Evolutionary conservation across 2,113 vertebrate species (phyloP), one percentile per base, ranked within the genome.

Genomic region (Rhabdomys dilectus): DNA sequence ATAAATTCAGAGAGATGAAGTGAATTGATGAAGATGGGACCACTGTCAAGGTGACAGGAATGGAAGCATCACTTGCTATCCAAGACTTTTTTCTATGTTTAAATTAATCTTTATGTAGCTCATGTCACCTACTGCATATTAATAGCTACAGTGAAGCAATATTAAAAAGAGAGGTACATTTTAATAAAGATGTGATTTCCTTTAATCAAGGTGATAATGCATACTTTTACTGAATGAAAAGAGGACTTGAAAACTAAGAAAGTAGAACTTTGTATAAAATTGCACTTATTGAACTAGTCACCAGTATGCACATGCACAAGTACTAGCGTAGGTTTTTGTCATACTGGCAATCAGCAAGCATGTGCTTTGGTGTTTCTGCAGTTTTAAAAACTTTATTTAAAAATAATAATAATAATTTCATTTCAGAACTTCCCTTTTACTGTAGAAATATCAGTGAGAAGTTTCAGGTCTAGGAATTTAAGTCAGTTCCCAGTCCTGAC

Each of bases 221-320:
- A 91, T 62, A 87, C 11, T 81, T 91, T 76, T 58, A 86, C 48
- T 76, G 4, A 91, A 88, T 45, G 7, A 92, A 58, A 48, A 66
- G 5, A 84, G 26, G 29, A 88, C 36, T 85, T 94, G 19, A 29
- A 76, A 70, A 60, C 2, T 16, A 91, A 51, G 48, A 91, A 91
- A 80, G 34, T 36, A 95, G 29, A 94, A n/a, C 4, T 48, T 42
- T 92, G 70, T 94, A 88, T 21, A 81, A 96, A 97, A 93, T 68
- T 66, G 42, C n/a, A 9, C 76, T 91, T 64, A 68, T 60, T 87
- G 84, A 72, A 39, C 87, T 77, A 89, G 88, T 89, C 77, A 81
- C 7, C 16, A 70, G 21, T 31, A 45, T 4, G 9, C 34, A 58
- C 68, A 17, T 31, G 9, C 39, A 75, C 0, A 66, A 53, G 10